These are phyloP conservation scores for Ametastegia equiseti DNA, from an alignment of 2,888 invertebrate species.

Conservation along the genomic window DNA sequence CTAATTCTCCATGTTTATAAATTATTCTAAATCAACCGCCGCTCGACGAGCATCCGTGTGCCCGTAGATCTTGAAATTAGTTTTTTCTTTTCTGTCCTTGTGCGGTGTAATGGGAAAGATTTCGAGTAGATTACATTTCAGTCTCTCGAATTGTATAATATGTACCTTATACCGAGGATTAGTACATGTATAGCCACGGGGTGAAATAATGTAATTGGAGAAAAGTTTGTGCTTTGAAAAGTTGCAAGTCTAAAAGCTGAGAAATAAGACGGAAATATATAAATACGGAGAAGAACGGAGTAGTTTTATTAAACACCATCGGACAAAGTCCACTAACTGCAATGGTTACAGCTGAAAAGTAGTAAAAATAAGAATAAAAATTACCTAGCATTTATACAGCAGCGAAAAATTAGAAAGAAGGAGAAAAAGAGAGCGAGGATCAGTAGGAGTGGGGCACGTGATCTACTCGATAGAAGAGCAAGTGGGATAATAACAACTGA, in stretches of 20 bases:
- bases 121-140: not conserved
- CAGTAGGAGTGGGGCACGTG: not conserved
- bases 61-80: not conserved
- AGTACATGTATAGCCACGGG: not conserved
- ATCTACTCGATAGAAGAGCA: not conserved
- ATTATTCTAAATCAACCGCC: slow-evolving; percentile 24
- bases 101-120: not conserved
- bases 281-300: slow-evolving; percentile 40
- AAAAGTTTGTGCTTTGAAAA: slow-evolving; percentile 23
- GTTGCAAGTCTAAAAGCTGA: not conserved
- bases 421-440: slow-evolving; percentile 44
- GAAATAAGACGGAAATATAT: not conserved
- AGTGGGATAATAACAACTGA: slow-evolving; percentile 26
- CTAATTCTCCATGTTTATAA: slow-evolving; percentile 17
- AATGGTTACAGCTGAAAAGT: not conserved
- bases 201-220: slow-evolving; percentile 6
- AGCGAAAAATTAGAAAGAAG: slow-evolving; percentile 23
- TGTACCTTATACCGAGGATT: no score
- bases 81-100: slow-evolving; percentile 4
- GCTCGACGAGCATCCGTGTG: slow-evolving; percentile 8
- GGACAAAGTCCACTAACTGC: not conserved
- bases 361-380: no score
- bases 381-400: no score
- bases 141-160: not conserved
- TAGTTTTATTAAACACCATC: not conserved